These are phyloP conservation scores for Urocyon cinereoargenteus DNA, from an alignment of 2,797 vertebrate genomes.

Conservation along the genomic window DNA sequence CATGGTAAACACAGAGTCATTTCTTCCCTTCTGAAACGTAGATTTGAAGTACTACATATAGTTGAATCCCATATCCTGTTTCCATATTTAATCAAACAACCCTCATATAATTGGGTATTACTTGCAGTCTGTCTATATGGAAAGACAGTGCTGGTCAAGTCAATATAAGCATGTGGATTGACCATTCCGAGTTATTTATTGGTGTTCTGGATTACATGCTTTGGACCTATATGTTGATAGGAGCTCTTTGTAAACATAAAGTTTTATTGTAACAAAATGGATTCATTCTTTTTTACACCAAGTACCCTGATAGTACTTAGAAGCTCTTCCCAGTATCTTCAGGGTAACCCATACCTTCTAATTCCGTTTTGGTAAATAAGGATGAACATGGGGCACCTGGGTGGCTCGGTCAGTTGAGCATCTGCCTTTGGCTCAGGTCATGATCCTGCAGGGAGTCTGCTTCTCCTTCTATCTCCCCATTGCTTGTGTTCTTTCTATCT, in stretches of 20 bases:
- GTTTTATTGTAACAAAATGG: slow-evolving; percentile 13
- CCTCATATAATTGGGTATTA: neutral
- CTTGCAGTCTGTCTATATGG: neutral
- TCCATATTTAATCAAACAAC: neutral
- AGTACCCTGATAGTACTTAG: neutral
- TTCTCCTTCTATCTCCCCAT: no score
- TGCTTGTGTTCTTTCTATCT: no score
- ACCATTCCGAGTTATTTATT: neutral
- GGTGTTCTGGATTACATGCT: neutral
- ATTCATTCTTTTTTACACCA: slow-evolving; percentile 14
- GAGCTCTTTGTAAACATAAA: neutral
- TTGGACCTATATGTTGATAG: neutral
- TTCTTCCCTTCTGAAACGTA: neutral
- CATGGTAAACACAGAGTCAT: neutral
- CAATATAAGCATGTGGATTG: neutral
- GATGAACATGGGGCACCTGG: no score
- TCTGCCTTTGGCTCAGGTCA: no score
- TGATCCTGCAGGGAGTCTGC: no score
- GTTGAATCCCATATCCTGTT: neutral
- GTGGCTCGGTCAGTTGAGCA: no score
- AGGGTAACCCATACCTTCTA: neutral
- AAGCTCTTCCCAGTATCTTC: neutral
- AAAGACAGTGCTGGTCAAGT: neutral
- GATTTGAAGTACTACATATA: neutral
- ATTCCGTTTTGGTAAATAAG: neutral